phyloP scores from a whole-genome alignment of 2,888 invertebrate genomes.

The Drosophila mercatorum region DNA sequence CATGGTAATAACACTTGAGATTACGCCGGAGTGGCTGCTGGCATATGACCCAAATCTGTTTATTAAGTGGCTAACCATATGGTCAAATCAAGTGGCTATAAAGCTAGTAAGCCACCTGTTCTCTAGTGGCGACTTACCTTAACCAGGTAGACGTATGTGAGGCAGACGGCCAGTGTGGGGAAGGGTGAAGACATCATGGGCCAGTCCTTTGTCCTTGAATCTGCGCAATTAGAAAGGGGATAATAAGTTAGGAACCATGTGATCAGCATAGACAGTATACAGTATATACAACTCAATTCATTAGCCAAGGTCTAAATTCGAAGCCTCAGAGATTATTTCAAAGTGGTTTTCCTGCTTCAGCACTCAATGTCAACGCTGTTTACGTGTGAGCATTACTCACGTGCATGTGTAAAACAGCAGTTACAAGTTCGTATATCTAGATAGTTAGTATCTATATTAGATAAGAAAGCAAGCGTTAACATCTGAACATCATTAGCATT shows the following conservation, averaged over 20 bases:
- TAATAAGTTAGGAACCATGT: too few relatives aligned
- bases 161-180: conserved; percentile 95
- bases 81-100: conserved; percentile 9
- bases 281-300: background rate
- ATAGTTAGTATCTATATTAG: conserved; percentile 33
- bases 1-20: conserved; percentile 54
- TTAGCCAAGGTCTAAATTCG: background rate
- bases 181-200: conserved; percentile 97
- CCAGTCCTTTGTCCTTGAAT: conserved; percentile 95
- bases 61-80: conserved; percentile 7
- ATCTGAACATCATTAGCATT: conserved; percentile 53
- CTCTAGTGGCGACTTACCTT: conserved; percentile 86
- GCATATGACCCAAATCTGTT: conserved; percentile 42
- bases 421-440: conserved; percentile 9
- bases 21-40: conserved; percentile 22
- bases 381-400: too few relatives aligned
- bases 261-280: too few relatives aligned
- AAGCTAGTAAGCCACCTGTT: conserved; percentile 19
- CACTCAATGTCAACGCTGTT: background rate
- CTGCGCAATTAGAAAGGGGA: conserved; percentile 85
- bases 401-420: conserved; percentile 7
- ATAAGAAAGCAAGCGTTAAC: conserved; percentile 56
- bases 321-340: background rate
- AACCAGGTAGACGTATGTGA: conserved; percentile 95
- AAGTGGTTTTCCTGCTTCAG: background rate